phyloP scores from a whole-genome alignment of 2,888 invertebrate species.

The Acanthococcus lagerstroemiae region DNA sequence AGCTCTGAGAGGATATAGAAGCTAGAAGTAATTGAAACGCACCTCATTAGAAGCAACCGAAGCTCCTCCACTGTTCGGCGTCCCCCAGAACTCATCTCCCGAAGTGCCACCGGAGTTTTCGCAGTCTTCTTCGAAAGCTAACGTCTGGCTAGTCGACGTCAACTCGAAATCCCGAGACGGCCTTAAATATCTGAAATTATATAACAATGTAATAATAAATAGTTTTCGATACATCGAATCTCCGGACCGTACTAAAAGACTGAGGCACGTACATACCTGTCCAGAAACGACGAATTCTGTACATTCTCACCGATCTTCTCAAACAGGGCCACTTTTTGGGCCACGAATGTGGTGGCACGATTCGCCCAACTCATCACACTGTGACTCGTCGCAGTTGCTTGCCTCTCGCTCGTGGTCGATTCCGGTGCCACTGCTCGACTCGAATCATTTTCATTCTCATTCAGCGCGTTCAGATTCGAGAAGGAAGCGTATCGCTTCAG shows the following conservation, averaged over 20 bases:
- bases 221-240: neutral
- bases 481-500: conserved; percentile 16
- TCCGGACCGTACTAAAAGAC: neutral
- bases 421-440: neutral
- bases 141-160: conserved; percentile 33
- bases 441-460: neutral
- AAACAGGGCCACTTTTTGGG: conserved; percentile 66
- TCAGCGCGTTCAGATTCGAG: conserved; percentile 1
- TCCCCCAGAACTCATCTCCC: conserved; percentile 81
- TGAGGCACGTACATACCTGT: conserved; percentile 40
- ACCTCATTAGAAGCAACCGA: conserved; percentile 26
- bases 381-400: no score
- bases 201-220: no score
- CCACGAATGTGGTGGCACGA: conserved; percentile 66
- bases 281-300: conserved; percentile 41
- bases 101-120: conserved; percentile 75
- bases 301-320: conserved; percentile 51
- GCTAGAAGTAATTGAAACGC: neutral
- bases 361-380: conserved; percentile 12
- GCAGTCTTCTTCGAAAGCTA: conserved; percentile 56
- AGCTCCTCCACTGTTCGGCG: conserved; percentile 56
- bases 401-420: neutral
- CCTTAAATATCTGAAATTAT: conserved; percentile 4
- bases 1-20: no score
- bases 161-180: conserved; percentile 12